phyloP scores from a whole-genome alignment of 37 sponge, comb jelly and placozoan species.

The Dysidea cf. avara region DNA sequence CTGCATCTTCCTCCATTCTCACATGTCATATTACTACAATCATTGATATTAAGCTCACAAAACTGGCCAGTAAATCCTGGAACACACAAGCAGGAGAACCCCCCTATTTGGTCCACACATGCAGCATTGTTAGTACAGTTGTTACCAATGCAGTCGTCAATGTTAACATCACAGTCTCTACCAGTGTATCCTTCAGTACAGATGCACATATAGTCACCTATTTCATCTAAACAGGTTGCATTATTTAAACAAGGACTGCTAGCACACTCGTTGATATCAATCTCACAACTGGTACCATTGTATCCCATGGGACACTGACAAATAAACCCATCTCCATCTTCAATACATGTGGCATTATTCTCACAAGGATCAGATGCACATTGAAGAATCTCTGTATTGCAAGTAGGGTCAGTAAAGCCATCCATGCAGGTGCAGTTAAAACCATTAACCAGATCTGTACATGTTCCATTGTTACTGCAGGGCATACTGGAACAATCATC shows the following conservation, averaged over 20 bases:
- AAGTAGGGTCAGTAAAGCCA: slow-evolving; percentile 22
- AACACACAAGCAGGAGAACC: slow-evolving; percentile 56
- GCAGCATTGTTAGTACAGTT: slow-evolving; percentile 41
- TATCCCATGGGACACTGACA: slow-evolving; percentile 22
- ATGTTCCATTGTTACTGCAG: no score
- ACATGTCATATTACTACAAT: slow-evolving; percentile 34
- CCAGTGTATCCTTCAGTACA: slow-evolving; percentile 42
- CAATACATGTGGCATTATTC: slow-evolving; percentile 14
- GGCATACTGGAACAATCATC: background rate
- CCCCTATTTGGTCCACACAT: slow-evolving; percentile 37
- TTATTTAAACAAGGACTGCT: slow-evolving; percentile 46
- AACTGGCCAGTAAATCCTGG: slow-evolving; percentile 43
- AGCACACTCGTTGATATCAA: slow-evolving; percentile 41
- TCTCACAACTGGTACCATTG: slow-evolving; percentile 46
- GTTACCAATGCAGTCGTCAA: slow-evolving; percentile 49
- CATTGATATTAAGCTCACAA: slow-evolving; percentile 65
- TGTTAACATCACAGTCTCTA: slow-evolving; percentile 40
- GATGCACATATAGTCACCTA: slow-evolving; percentile 32
- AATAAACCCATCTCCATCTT: background rate
- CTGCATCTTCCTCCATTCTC: slow-evolving; percentile 41
- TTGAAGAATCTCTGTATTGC: slow-evolving; percentile 13
- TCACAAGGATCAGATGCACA: slow-evolving; percentile 14
- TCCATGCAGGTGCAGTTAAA: slow-evolving; percentile 50
- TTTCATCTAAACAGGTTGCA: slow-evolving; percentile 35
- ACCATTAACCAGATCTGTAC: no score